Evolutionary conservation across 1,140 invertebrate species (phyloP), one percentile per base, ranked within the genome.

Genomic region (Oncopeltus fasciatus): DNA sequence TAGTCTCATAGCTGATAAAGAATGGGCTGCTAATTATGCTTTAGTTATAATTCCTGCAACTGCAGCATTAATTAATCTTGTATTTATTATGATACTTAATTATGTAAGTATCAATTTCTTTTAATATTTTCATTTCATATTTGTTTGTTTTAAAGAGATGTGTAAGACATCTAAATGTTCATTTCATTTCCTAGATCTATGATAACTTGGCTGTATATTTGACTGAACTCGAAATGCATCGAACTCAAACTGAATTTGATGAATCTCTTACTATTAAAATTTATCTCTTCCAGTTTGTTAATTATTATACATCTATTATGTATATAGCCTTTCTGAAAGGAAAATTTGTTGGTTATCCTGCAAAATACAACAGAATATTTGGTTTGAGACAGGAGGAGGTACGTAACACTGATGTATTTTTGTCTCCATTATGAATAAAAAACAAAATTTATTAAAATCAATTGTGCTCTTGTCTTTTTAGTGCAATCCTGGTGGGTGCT

Each of bases 281-380:
- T 68, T 98, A 98, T 74, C 74, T 98, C 9, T 81, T 99, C 38
- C 93, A 98, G 77, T 98, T 98, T 77, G 90, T 98, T 31, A 99
- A 99, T 74, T 98, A 96, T 73, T 98, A 98, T 74, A 90, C 94
- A 21, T 95, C 93, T 1, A 95, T 98, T 72, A 95, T 98, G 78
- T 99, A 99, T 71, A 95, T 99, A 69, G 95, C 94, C 0, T 98
- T 98, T 76, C 87, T 97, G 68, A 98, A 98, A 73, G 95, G 94
- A 46, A 94, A 90, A 74, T 88, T 90, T 67, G 79, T 90, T n/a
- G 90, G 90, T 0, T 84, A 86, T 70, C 90, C 90, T 0, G 85
- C 83, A 4, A 75, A 83, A 31, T 92, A 92, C 68, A 87, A 84
- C 62, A 76, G 81, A 24, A 75, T 92, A 16, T 84, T 91, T 68